phyloP scores from a whole-genome alignment of 2,113 vertebrate species.

The Hassar affinis region DNA sequence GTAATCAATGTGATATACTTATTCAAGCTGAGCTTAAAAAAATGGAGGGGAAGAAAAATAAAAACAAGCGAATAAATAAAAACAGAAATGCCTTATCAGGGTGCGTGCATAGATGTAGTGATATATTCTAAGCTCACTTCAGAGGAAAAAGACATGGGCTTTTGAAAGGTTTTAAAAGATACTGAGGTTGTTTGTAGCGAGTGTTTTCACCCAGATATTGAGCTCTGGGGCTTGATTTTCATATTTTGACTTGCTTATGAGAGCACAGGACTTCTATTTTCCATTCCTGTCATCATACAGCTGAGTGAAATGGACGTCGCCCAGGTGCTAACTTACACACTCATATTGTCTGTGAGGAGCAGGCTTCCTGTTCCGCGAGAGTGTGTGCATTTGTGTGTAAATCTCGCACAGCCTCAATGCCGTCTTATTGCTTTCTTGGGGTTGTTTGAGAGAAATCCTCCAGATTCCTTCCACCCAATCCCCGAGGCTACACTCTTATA shows the following conservation, averaged over 20 bases:
- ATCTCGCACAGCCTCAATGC: conserved; percentile 44
- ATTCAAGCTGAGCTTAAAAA: conserved; percentile 37
- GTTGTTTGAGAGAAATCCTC: conserved; percentile 72
- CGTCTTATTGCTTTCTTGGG: conserved; percentile 75
- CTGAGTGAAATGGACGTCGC: conserved; percentile 18
- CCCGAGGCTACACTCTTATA: conserved; percentile 73
- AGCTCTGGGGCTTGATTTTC: not conserved
- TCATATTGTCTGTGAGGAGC: conserved; percentile 15
- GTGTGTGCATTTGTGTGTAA: conserved; percentile 34
- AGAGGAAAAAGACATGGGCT: conserved; percentile 6
- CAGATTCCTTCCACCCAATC: conserved; percentile 71
- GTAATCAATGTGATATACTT: conserved; percentile 51
- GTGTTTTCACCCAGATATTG: conserved; percentile 8
- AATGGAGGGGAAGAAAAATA: not conserved
- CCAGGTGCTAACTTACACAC: conserved; percentile 38
- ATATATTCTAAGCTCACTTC: conserved; percentile 23
- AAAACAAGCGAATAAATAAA: conserved; percentile 2
- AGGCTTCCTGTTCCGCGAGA: conserved; percentile 26
- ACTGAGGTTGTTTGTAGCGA: not conserved
- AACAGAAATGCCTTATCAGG: not conserved
- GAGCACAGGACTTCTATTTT: not conserved
- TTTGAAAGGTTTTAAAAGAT: conserved; percentile 19
- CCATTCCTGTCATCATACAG: not conserved
- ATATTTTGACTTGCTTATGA: conserved; percentile 1
- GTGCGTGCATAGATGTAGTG: not conserved